Percentiles rank a stretch among this genome's conserved stretches.
phyloP scores from a whole-genome alignment of 2,888 invertebrate species.

The Tiliacea aurago region DNA sequence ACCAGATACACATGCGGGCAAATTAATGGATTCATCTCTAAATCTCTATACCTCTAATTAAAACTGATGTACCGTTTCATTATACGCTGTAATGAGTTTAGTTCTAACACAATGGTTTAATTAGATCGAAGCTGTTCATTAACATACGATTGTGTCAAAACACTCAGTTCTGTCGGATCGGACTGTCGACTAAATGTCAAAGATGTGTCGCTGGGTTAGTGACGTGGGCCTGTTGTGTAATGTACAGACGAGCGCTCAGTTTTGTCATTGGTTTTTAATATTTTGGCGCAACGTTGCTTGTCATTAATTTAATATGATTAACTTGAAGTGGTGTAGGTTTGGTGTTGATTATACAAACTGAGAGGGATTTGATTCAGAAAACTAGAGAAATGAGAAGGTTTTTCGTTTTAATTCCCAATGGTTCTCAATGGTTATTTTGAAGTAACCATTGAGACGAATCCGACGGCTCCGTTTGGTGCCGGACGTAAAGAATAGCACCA shows the following conservation, averaged over 20 bases:
- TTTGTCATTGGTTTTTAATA: neutral
- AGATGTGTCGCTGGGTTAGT: slow-evolving; percentile 75
- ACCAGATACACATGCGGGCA: slow-evolving; percentile 42
- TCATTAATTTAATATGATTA: neutral
- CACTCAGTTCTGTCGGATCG: slow-evolving; percentile 74
- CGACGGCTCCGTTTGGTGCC: no score
- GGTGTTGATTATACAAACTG: neutral
- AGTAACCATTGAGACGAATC: neutral
- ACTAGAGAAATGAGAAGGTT: neutral
- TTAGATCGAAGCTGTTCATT: slow-evolving; percentile 82
- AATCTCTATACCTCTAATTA: slow-evolving; percentile 62
- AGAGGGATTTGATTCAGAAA: neutral
- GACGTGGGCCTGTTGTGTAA: slow-evolving; percentile 69
- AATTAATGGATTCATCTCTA: slow-evolving; percentile 54
- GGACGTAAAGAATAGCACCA: no score
- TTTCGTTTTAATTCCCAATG: neutral
- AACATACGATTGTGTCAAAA: slow-evolving; percentile 86
- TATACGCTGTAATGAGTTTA: slow-evolving; percentile 81
- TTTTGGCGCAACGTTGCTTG: neutral
- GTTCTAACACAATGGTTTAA: slow-evolving; percentile 83
- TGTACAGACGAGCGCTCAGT: slow-evolving; percentile 69
- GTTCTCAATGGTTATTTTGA: no score
- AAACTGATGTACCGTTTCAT: slow-evolving; percentile 69
- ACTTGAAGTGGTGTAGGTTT: neutral
- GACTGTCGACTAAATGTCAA: slow-evolving; percentile 85